phyloP scores from a whole-genome alignment of 2,797 vertebrate species.

The Myotis vivesi region DNA sequence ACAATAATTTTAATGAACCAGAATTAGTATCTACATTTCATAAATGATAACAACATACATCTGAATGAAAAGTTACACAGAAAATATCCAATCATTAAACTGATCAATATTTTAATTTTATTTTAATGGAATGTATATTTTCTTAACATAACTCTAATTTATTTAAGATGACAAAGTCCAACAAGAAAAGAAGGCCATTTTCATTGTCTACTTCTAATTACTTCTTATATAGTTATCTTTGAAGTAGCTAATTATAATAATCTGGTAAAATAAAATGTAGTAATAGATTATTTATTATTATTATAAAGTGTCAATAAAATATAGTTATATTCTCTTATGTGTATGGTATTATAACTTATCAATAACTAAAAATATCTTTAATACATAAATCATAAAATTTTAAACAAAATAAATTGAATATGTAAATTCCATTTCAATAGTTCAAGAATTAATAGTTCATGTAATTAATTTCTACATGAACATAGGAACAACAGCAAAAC shows the following conservation, averaged over 20 bases:
- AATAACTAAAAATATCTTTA: conserved; percentile 29
- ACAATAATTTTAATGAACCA: not conserved
- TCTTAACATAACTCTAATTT: conserved; percentile 12
- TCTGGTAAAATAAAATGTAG: not conserved
- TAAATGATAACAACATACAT: not conserved
- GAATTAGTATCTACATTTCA: not conserved
- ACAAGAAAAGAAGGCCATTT: not conserved
- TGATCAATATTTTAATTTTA: conserved; percentile 11
- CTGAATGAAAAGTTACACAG: not conserved
- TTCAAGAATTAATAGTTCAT: conserved; percentile 45
- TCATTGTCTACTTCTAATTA: not conserved
- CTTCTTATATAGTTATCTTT: not conserved
- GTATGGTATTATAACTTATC: conserved; percentile 1
- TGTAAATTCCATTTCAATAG: conserved; percentile 32
- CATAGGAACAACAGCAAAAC: conserved; percentile 62
- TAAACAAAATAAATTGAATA: conserved; percentile 58
- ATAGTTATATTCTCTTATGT: not conserved
- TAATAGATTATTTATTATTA: not conserved
- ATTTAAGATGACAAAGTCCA: not conserved
- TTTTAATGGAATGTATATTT: not conserved
- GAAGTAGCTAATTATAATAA: not conserved
- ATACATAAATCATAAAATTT: conserved; percentile 42
- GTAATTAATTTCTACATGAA: conserved; percentile 54
- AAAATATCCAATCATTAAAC: not conserved
- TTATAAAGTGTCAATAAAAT: conserved; percentile 10